A percentile compares a stretch with the other conserved stretches of the same genome.
These are phyloP conservation scores for Scotopteryx bipunctaria DNA, from an alignment of 2,888 invertebrate species.

Conservation along the genomic window DNA sequence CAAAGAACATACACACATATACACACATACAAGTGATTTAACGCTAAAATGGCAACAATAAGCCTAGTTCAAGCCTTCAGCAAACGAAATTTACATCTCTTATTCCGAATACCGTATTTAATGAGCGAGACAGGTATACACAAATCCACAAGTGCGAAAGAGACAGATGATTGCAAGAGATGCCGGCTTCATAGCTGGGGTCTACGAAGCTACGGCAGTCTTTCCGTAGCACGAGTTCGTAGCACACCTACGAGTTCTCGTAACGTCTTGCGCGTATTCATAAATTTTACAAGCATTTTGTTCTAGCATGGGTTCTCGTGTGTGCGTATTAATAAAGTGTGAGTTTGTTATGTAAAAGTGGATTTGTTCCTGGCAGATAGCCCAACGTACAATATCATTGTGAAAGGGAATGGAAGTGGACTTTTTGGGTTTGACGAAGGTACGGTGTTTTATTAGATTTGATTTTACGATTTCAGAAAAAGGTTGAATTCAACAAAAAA, in stretches of 20 bases:
- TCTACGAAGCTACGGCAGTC: constrained; percentile 57
- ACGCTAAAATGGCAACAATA: constrained; percentile 68
- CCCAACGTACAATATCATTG: constrained; percentile 80
- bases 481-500: too few species aligned
- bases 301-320: constrained; percentile 35
- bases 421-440: constrained; percentile 74
- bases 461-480: constrained; percentile 14
- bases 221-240: constrained; percentile 60
- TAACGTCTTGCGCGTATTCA: constrained; percentile 34
- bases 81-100: constrained; percentile 62
- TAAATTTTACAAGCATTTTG: constrained; percentile 6
- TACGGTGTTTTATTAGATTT: constrained; percentile 40
- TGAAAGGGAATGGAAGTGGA: constrained; percentile 73
- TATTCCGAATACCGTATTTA: constrained; percentile 60
- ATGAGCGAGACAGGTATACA: constrained; percentile 47
- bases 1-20: constrained; percentile 22
- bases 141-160: constrained; percentile 33
- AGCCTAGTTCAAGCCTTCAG: constrained; percentile 65
- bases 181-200: constrained; percentile 49
- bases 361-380: constrained; percentile 72
- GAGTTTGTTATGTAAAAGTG: constrained; percentile 77
- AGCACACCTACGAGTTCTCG: constrained; percentile 62
- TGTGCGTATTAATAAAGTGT: constrained; percentile 48
- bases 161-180: constrained; percentile 34
- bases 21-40: constrained; percentile 36